A percentile compares a stretch with the other conserved stretches of the same genome.
phyloP scores from a whole-genome alignment of 1,140 invertebrate species.

The Drosophila suzukii region DNA sequence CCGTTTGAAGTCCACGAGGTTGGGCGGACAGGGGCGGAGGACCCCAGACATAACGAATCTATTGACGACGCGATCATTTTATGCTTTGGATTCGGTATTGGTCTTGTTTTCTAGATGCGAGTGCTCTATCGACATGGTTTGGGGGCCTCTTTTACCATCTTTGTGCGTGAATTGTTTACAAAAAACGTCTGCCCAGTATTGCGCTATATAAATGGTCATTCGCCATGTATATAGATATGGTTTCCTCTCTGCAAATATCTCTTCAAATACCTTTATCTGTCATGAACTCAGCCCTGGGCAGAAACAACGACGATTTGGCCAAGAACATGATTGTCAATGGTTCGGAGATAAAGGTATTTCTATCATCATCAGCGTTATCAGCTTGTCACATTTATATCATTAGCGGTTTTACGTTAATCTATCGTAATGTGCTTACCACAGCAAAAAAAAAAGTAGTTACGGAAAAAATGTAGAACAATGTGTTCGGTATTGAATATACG shows the following conservation, averaged over 20 bases:
- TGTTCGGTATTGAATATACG: constrained; percentile 17
- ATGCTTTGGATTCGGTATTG: constrained; percentile 32
- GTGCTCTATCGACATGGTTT: constrained; percentile 55
- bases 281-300: constrained; percentile 84
- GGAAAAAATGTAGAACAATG: constrained; percentile 26
- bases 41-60: constrained; percentile 21
- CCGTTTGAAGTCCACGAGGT: constrained; percentile 5
- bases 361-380: constrained; percentile 12
- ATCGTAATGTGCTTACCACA: constrained; percentile 17
- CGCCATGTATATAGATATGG: constrained; percentile 53
- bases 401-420: constrained; percentile 24
- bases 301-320: constrained; percentile 84
- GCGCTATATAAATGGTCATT: constrained; percentile 61
- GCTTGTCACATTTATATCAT: constrained; percentile 26
- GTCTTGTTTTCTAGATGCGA: constrained; percentile 11
- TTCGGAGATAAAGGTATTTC: constrained; percentile 70
- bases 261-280: constrained; percentile 70
- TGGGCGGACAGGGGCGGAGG: constrained; percentile 45
- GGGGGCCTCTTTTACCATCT: constrained; percentile 82
- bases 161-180: constrained; percentile 85
- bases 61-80: constrained; percentile 72
- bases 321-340: constrained; percentile 72
- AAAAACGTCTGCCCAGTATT: constrained; percentile 85
- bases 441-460: constrained; percentile 1
- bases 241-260: constrained; percentile 35